phyloP scores from a whole-genome alignment of 2,888 invertebrate species.

The Drosophila cracens region DNA sequence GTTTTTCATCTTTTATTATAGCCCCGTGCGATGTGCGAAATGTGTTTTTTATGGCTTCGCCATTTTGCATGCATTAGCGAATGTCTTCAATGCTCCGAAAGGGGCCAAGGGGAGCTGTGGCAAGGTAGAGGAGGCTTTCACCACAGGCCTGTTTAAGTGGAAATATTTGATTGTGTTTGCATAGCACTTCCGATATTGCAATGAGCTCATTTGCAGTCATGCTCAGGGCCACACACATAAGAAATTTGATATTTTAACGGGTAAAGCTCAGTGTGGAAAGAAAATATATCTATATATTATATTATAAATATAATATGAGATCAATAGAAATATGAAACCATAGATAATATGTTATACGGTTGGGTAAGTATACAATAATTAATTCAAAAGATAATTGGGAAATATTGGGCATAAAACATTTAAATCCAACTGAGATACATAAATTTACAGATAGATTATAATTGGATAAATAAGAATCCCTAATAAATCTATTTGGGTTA shows the following conservation, averaged over 20 bases:
- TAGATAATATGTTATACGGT: background rate
- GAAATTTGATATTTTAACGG: constrained; percentile 3
- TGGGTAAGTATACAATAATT: background rate
- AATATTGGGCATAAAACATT: background rate
- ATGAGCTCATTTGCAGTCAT: constrained; percentile 19
- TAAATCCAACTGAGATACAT: background rate
- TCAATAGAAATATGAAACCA: background rate
- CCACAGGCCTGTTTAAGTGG: constrained; percentile 47
- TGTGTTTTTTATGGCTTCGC: constrained; percentile 78
- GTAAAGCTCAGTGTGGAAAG: background rate
- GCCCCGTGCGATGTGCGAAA: constrained; percentile 50
- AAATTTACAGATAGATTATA: background rate
- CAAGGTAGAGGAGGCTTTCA: constrained; percentile 4
- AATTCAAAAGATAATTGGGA: background rate
- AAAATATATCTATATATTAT: background rate
- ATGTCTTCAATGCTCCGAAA: constrained; percentile 18
- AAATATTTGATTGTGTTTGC: constrained; percentile 73
- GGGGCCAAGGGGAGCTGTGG: background rate
- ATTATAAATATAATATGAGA: background rate
- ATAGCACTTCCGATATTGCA: constrained; percentile 60
- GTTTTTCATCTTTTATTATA: constrained; percentile 72
- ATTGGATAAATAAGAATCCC: background rate
- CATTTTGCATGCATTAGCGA: constrained; percentile 79
- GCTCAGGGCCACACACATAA: background rate
- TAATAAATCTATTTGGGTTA: background rate